Conservation (phyloP, 2,888 invertebrate species). For the Andrena haemorrhoa region DNA sequence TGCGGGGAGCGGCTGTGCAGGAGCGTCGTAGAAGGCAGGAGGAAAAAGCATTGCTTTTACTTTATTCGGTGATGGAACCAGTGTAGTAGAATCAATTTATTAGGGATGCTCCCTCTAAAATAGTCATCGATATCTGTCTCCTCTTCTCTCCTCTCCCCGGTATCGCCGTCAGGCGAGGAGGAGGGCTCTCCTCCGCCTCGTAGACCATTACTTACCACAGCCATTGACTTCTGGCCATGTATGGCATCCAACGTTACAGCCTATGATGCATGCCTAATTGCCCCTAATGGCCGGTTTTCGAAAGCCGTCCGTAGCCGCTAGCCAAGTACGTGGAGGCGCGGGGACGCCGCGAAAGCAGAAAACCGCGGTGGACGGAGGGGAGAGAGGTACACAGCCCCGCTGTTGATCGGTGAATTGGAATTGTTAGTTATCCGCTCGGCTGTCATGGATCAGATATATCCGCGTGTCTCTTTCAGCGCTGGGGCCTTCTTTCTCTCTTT, state of each 20-base stretch:
- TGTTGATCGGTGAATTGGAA: constrained; percentile 46
- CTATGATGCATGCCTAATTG: constrained; percentile 80
- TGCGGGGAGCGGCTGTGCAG: constrained; percentile 44
- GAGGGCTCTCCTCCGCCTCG: constrained; percentile 33
- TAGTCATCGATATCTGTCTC: constrained; percentile 35
- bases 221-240: constrained; percentile 74
- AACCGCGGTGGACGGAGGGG: neutral
- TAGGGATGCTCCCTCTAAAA: constrained; percentile 22
- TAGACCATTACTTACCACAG: constrained; percentile 70
- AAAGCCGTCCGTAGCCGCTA: constrained; percentile 70
- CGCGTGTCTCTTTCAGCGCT: constrained; percentile 30
- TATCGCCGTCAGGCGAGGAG: neutral
- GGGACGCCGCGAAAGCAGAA: constrained; percentile 33
- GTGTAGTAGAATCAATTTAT: neutral
- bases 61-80: constrained; percentile 13
- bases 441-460: constrained; percentile 47
- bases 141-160: neutral
- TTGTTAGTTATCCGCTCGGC: constrained; percentile 49
- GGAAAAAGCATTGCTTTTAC: too few relatives aligned
- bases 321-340: constrained; percentile 25
- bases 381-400: neutral
- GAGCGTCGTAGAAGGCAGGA: neutral
- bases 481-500: constrained; percentile 39
- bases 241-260: constrained; percentile 71
- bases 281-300: constrained; percentile 77